Evolutionary conservation across 2,797 vertebrate species (phyloP).

Genomic region (Bradypodion ventrale): DNA sequence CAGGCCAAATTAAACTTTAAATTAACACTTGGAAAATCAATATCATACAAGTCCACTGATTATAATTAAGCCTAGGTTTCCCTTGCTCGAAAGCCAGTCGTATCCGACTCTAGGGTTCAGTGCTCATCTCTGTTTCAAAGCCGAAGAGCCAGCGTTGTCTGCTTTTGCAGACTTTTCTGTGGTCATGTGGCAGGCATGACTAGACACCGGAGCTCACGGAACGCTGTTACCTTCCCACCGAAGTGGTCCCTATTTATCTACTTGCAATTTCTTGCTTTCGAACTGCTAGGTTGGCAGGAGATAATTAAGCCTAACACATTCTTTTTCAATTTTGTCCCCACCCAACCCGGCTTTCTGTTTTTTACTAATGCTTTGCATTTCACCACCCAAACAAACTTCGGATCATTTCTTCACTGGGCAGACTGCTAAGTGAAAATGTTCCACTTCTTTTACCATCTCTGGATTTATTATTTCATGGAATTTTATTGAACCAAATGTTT

Average conservation of each 20-base stretch:
- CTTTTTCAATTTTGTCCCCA: not conserved
- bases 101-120: no score
- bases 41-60: not conserved
- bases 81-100: no score
- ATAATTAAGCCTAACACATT: not conserved
- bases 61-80: not conserved
- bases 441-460: not conserved
- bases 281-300: no score
- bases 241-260: no score
- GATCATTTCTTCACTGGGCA: not conserved
- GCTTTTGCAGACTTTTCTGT: no score
- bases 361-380: not conserved
- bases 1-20: not conserved
- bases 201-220: no score
- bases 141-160: no score
- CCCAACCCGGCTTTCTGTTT: not conserved
- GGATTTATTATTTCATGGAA: not conserved
- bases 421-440: not conserved
- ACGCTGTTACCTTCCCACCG: no score
- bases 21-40: not conserved
- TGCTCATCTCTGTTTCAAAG: no score
- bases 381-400: not conserved
- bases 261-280: no score
- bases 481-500: not conserved
- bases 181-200: no score